Evolutionary conservation across 2,113 vertebrate species (phyloP).

Genomic region (Silurus asotus): DNA sequence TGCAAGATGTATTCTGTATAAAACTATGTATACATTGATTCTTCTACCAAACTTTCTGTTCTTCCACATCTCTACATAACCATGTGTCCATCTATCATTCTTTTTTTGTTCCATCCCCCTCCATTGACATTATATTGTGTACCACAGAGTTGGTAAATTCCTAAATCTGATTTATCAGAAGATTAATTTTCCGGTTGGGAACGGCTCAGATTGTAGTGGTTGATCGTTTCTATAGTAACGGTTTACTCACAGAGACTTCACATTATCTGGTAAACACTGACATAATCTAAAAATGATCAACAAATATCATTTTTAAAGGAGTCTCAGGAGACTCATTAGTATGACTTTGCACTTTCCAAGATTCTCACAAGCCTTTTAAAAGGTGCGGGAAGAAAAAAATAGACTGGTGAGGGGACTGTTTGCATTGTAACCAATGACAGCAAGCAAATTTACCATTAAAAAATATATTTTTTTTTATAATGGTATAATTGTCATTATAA

Average conservation of each 20-base stretch:
- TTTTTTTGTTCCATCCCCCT: neutral
- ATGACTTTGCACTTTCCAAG: neutral
- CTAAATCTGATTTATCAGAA: neutral
- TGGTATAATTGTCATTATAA: too few relatives aligned
- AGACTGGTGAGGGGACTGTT: neutral
- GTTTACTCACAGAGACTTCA: neutral
- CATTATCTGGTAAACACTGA: neutral
- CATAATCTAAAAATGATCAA: neutral
- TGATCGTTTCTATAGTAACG: neutral
- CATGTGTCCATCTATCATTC: neutral
- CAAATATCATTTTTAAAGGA: neutral
- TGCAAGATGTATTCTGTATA: too few relatives aligned
- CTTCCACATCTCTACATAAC: neutral
- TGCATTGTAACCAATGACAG: neutral
- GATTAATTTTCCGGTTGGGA: neutral
- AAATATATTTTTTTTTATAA: too few relatives aligned
- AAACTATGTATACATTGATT: neutral
- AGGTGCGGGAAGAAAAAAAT: neutral
- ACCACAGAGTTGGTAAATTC: neutral
- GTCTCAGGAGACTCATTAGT: neutral
- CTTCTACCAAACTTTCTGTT: neutral
- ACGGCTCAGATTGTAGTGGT: neutral
- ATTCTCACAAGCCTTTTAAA: neutral
- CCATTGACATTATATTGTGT: neutral
- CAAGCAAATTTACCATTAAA: neutral